Evolutionary conservation across 1,140 invertebrate genomes (phyloP).

Genomic region (Drosophila jambulina): DNA sequence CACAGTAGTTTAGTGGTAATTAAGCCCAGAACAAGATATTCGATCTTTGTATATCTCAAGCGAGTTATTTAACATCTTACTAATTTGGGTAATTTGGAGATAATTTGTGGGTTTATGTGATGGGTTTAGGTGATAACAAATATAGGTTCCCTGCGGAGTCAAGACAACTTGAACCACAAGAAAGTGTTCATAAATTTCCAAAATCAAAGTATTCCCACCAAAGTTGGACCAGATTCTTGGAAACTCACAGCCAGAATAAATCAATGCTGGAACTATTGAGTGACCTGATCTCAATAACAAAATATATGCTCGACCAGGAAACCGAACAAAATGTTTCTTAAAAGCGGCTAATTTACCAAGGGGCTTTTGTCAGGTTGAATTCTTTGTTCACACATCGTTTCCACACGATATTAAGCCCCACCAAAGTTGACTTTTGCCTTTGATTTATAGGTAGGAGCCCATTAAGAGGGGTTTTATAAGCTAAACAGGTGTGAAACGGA

Average conservation of each 20-base stretch:
- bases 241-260: constrained; percentile 5
- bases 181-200: constrained; percentile 3
- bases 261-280: background rate
- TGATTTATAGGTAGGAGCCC: constrained; percentile 50
- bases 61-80: constrained; percentile 10
- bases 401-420: constrained; percentile 12
- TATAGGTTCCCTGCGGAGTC: no score
- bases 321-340: constrained; percentile 18
- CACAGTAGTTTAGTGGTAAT: constrained; percentile 22
- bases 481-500: constrained; percentile 49
- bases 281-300: constrained; percentile 8
- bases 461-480: constrained; percentile 48
- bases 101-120: background rate
- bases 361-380: constrained; percentile 27
- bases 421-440: constrained; percentile 29
- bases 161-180: background rate
- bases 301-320: constrained; percentile 39
- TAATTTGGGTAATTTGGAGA: constrained; percentile 8
- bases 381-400: constrained; percentile 30
- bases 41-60: background rate
- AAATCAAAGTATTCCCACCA: background rate
- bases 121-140: background rate
- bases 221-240: background rate
- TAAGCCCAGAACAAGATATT: background rate
- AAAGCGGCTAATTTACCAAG: constrained; percentile 36